Evolutionary conservation across 2,113 vertebrate species (phyloP).

Genomic region (Gadus macrocephalus): DNA sequence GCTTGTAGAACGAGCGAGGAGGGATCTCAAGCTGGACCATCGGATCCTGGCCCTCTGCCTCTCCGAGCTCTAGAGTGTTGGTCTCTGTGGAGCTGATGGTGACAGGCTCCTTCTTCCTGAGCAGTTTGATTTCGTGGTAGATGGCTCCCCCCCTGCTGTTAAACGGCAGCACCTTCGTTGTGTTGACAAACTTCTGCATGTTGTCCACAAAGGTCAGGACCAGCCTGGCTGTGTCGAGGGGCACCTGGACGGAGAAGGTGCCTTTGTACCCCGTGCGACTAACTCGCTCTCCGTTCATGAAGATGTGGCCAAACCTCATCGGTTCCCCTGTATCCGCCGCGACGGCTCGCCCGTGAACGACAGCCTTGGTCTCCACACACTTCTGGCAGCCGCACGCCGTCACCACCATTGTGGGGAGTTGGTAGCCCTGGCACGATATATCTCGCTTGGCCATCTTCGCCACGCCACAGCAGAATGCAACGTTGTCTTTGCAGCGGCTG

Average conservation of each 20-base stretch:
- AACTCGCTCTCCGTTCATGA: constrained; percentile 82
- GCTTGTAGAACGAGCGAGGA: constrained; percentile 84
- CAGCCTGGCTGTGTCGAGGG: constrained; percentile 83
- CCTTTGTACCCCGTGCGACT: constrained; percentile 96
- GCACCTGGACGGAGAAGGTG: constrained; percentile 89
- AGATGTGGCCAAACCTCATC: constrained; percentile 93
- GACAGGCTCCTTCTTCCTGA: constrained; percentile 83
- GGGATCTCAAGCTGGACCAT: constrained; percentile 91
- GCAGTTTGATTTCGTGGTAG: constrained; percentile 91
- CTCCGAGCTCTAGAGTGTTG: constrained; percentile 86
- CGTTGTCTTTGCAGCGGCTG: constrained; percentile 84
- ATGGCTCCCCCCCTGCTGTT: constrained; percentile 87
- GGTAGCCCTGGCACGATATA: constrained; percentile 82
- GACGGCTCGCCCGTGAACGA: constrained; percentile 82
- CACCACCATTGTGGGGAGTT: constrained; percentile 84
- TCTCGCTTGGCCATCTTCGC: constrained; percentile 80
- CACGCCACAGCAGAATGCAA: constrained; percentile 86
- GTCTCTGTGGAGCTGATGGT: constrained; percentile 78
- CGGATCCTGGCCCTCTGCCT: constrained; percentile 79
- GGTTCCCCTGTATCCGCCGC: constrained; percentile 90
- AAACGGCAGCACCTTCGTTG: constrained; percentile 94
- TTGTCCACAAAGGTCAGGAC: constrained; percentile 95
- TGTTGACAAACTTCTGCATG: constrained; percentile 93
- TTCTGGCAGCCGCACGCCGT: constrained; percentile 83
- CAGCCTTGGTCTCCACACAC: constrained; percentile 82